Conservation (phyloP, 2,113 vertebrate species). For the Romanogobio albipinnatus region DNA sequence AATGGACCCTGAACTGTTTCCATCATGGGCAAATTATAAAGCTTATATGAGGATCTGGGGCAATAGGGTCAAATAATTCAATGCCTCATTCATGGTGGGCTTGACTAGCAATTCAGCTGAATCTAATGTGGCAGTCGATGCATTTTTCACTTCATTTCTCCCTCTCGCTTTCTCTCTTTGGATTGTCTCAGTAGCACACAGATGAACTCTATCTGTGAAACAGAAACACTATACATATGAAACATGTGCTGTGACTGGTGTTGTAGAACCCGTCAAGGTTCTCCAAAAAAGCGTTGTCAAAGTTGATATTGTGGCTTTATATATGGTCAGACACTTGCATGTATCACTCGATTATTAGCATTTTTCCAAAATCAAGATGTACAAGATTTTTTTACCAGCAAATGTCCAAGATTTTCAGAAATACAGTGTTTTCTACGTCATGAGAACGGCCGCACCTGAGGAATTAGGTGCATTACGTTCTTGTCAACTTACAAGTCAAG, state of each 20-base stretch:
- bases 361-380: too few relatives aligned
- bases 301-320: too few relatives aligned
- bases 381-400: too few relatives aligned
- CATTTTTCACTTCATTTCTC: conserved; percentile 60
- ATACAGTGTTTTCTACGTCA: too few relatives aligned
- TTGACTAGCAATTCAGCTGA: conserved; percentile 58
- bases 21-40: conserved; percentile 30
- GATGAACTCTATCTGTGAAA: conserved; percentile 47
- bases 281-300: too few relatives aligned
- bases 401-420: too few relatives aligned
- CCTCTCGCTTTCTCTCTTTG: conserved; percentile 22
- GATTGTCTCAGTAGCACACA: conserved; percentile 43
- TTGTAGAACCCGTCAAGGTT: background rate
- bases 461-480: too few relatives aligned
- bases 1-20: conserved; percentile 43
- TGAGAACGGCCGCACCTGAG: too few relatives aligned
- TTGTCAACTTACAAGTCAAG: too few relatives aligned
- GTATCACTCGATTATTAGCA: too few relatives aligned
- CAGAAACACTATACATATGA: conserved; percentile 25
- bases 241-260: conserved; percentile 33
- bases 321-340: too few relatives aligned
- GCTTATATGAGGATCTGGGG: conserved; percentile 44
- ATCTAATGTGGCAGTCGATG: conserved; percentile 58
- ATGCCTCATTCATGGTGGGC: conserved; percentile 49
- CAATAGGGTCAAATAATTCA: conserved; percentile 53